Evolutionary conservation across 2,113 vertebrate species (phyloP), one percentile per base, ranked within the genome.

Genomic region (Ia io): DNA sequence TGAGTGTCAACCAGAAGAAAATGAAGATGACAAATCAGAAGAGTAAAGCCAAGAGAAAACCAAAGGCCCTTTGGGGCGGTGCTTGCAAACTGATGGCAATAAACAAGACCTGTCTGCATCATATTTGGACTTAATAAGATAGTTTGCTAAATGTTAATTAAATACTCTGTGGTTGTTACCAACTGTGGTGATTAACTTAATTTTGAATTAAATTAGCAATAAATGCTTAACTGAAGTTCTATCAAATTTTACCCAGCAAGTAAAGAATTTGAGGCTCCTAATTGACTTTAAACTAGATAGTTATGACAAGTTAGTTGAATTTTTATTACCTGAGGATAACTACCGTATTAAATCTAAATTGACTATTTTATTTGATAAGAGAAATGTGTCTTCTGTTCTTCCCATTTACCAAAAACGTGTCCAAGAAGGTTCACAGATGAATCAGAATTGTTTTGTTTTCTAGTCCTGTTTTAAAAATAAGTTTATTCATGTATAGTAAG

Each of bases 171-270:
- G 98, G 90, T 97, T 98, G 98, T 98, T 98, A 98, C 98, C 96
- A 98, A 97, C 98, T 97, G 94, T 93, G 95, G 97, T 98, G 98
- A 98, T 97, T 97, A 98, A 98, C 98, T 97, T 98, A 97, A 98
- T 98, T 98, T 98, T 97, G 97, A 98, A 98, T 98, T 98, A 98
- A 98, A 98, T 98, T 98, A 98, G 98, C 98, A 98, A 97, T 98
- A 98, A 98, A 98, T 98, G 98, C 97, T 97, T 95, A 98, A 97
- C 98, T 97, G 97, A 98, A 98, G 95, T 98, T 98, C 98, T 98
- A 98, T 98, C 98, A 98, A 98, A 98, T 98, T 98, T 98, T 97
- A 97, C 71, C 96, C 98, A 97, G 94, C 74, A 97, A 98, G 95
- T 98, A 93, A 98, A 97, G 93, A 97, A 97, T 98, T 97, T 96